Evolutionary conservation across 2,113 vertebrate genomes (phyloP), one percentile per base, ranked within the genome.

Genomic region (Chinchilla lanigera): DNA sequence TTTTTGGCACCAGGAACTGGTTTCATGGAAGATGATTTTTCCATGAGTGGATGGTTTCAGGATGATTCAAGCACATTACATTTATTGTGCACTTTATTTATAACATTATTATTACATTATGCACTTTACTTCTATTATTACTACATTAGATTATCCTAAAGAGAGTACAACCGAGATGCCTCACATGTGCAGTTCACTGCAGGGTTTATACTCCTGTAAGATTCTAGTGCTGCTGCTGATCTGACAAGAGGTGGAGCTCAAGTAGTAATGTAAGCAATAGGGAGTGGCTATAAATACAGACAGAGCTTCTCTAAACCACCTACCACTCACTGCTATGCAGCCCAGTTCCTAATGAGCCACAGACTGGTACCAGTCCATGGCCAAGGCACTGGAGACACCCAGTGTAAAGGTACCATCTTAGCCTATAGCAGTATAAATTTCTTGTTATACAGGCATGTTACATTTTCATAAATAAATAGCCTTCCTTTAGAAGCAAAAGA

Each of bases 391-490:
- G 77, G 8, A 35, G 28, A 50, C 28, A 78, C 73, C 47, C 47
- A 61, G 17, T 38, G 17, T 50, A 58, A 93, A 81, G 14, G 56
- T 50, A 60, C 1, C 44, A 78, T 86, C 33, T 35, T 83, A 73
- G 41, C 14, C 8, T 38, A 63, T 9, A 65, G 12, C 41, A 85
- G 7, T 82, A 75, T 80, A 11, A 61, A 60, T 86, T 95, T 96
- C 52, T 86, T 73, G 60, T 75, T 85, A 35, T 92, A 89, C 44
- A 11, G 50, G 73, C n/a, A 10, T 58, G 13, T 81, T 88, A 80
- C 30, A 90, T 92, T 95, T 95, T 86, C 88, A 95, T 89, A 88
- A 90, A 89, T 50, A 89, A 85, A 56, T 26, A 84, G 14, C 38
- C 24, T 16, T 94, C 60, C 54, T 67, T 92, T 67, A 67, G 30